Evolutionary conservation across 2,797 vertebrate genomes (phyloP).

Genomic region (Phrynocephalus guinanensis): DNA sequence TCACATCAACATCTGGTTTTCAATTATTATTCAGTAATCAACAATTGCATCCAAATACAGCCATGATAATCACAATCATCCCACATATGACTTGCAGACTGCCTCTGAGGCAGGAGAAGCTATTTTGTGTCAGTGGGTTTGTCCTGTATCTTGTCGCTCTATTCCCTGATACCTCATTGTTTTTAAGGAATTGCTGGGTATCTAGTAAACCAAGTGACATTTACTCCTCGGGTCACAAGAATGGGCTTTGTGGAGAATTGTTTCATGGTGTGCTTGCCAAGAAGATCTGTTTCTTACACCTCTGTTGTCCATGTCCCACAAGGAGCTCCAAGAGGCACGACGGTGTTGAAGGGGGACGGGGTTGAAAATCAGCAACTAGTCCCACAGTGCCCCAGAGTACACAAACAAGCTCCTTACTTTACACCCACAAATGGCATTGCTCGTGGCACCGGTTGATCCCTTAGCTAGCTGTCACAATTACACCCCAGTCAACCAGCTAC

Average conservation of each 20-base stretch:
- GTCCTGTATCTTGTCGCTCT: background rate
- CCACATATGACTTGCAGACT: background rate
- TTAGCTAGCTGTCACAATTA: background rate
- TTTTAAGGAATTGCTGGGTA: background rate
- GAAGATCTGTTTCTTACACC: background rate
- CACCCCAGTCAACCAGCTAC: background rate
- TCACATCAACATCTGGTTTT: no score
- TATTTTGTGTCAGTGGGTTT: background rate
- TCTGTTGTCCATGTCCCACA: background rate
- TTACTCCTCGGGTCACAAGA: background rate
- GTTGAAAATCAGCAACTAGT: background rate
- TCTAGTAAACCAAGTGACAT: background rate
- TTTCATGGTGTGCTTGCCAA: background rate
- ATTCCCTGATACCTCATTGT: background rate
- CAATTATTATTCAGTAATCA: background rate
- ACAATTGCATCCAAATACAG: background rate
- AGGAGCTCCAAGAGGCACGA: background rate
- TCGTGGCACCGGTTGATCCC: background rate
- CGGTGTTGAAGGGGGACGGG: background rate
- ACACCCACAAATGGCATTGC: no score
- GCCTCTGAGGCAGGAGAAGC: background rate
- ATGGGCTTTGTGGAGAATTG: no score
- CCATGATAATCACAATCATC: background rate
- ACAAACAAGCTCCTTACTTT: background rate
- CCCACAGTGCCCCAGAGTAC: background rate